Conservation (phyloP, 2,113 vertebrate genomes). For the Menidia beryllina region DNA sequence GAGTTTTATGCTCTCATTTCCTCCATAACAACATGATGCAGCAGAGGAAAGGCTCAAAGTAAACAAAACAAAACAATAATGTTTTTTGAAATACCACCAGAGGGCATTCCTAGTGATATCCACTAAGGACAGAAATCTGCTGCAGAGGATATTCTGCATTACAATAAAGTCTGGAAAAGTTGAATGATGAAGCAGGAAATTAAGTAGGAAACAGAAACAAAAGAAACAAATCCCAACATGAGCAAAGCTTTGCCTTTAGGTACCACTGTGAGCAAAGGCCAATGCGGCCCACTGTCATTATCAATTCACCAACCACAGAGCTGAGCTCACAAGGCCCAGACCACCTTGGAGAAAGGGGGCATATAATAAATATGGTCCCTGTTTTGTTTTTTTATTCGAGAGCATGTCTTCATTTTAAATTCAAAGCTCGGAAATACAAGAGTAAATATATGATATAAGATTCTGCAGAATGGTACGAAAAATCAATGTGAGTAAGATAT, state of each 20-base stretch:
- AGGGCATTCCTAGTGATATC: not conserved
- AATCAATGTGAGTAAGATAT: not conserved
- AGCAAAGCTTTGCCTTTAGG: not conserved
- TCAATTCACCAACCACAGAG: conserved; percentile 31
- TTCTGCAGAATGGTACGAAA: not conserved
- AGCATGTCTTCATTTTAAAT: not conserved
- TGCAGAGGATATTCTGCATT: conserved; percentile 9
- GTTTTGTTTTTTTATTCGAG: conserved; percentile 32
- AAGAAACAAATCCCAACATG: conserved; percentile 17
- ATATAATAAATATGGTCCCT: conserved; percentile 20
- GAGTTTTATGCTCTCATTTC: not conserved
- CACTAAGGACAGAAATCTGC: conserved; percentile 9
- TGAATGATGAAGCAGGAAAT: conserved; percentile 16
- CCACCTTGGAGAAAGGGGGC: conserved; percentile 1
- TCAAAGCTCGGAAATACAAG: not conserved
- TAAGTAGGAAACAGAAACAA: conserved; percentile 11
- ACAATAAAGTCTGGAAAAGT: not conserved
- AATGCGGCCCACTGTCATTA: conserved; percentile 14
- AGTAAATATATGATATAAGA: too few species aligned
- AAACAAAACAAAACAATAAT: conserved; percentile 17
- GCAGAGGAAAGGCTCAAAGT: not conserved
- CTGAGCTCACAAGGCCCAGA: conserved; percentile 26
- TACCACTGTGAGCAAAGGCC: conserved; percentile 13
- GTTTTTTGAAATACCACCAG: not conserved
- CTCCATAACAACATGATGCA: conserved; percentile 20